Base-by-base conservation (phyloP, 2,797 vertebrate species). In the Smutsia gigantea region DNA sequence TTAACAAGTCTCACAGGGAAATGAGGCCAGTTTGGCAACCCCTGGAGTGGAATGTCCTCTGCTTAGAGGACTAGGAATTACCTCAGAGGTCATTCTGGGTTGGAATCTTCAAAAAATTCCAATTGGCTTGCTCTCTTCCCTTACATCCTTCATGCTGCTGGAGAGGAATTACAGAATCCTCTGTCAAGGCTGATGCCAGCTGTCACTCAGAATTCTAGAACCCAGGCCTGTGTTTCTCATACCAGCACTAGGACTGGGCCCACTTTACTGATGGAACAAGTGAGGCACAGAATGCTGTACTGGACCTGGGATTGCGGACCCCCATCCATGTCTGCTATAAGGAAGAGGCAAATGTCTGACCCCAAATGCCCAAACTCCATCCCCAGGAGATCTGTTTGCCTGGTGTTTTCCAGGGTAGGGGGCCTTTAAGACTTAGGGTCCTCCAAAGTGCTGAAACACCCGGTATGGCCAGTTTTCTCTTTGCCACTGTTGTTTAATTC, bases 401-500 rank as follows among this genome's bases (percentile, higher is more conserved):
- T n/a, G 27, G 15, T 25, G 31, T 51, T 95, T 93, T 87, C 68
- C 89, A 92, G 89, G 81, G 63, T 83, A 49, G 31, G 57, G 57
- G 37, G 4, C 88, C 72, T 97, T 97, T 95, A 92, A 93, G 97
- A 93, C 14, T 46, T 86, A 90, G 78, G 23, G 5, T 10, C 4
- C 0, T 89, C 42, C 42, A 31, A 97, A 97, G 46, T 91, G 13
- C 15, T 78, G 39, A 37, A 92, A 90, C 87, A 13, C 85, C 86
- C 29, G 3, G 71, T 25, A 23, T n/a, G 68, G 59, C 59, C 78
- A 79, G 82, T 97, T 95, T 51, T 85, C 89, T 87, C 90, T 93
- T 96, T 97, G 93, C 94, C n/a, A 39, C 94, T 95, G 42, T 81
- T 86, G 85, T 93, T 96, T 74, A 90, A 93, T 94, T 96, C 71